Evolutionary conservation across 2,888 invertebrate species (phyloP).

Genomic region (Hydrotaea cyrtoneurina): DNA sequence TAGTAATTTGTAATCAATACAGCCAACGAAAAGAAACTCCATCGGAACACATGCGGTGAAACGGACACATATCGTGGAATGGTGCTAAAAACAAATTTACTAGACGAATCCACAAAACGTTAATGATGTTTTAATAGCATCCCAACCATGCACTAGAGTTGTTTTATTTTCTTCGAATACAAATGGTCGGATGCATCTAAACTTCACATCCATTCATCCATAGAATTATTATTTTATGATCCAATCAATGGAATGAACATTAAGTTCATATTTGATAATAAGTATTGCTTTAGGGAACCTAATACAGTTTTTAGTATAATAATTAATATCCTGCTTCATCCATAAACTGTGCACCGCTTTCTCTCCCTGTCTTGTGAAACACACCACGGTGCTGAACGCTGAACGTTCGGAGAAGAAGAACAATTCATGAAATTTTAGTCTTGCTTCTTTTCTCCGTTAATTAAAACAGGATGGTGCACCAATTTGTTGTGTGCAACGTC

Average conservation of each 20-base stretch:
- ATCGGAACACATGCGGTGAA: neutral
- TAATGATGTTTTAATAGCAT: constrained; percentile 23
- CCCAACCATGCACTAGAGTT: neutral
- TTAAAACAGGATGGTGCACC: constrained; percentile 1
- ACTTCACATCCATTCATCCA: neutral
- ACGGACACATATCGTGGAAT: neutral
- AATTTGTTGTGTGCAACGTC: neutral
- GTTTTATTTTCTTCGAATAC: neutral
- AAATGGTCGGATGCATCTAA: neutral
- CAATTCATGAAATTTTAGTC: neutral
- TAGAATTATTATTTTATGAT: neutral
- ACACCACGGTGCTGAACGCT: too few relatives aligned
- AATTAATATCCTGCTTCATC: neutral
- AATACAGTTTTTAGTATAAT: constrained; percentile 1
- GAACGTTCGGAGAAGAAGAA: neutral
- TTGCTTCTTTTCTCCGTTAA: neutral
- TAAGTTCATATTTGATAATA: constrained; percentile 4
- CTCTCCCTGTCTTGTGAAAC: neutral
- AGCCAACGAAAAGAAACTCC: neutral
- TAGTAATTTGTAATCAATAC: neutral
- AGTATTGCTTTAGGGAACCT: neutral
- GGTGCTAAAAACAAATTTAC: neutral
- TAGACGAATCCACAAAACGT: neutral
- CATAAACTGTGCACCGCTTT: neutral
- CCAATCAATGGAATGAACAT: constrained; percentile 7